phyloP scores from a whole-genome alignment of 2,113 vertebrate genomes.

The Phrynosoma platyrhinos region DNA sequence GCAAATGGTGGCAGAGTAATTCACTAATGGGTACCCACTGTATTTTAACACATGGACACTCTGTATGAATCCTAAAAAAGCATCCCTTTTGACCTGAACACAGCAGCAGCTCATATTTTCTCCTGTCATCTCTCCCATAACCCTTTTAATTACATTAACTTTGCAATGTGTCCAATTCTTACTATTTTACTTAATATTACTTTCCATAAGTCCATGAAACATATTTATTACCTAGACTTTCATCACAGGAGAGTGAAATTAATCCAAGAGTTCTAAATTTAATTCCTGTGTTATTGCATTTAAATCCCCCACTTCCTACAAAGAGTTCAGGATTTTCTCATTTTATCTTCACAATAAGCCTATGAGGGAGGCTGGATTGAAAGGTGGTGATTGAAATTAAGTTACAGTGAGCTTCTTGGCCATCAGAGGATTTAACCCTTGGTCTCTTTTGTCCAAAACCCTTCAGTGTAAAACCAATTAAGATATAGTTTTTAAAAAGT shows the following conservation, averaged over 20 bases:
- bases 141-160: conserved; percentile 17
- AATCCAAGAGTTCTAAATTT: not conserved
- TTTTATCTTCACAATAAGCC: not conserved
- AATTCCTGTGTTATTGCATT: not conserved
- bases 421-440: not conserved
- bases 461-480: too few relatives aligned
- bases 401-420: not conserved
- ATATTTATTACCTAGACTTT: not conserved
- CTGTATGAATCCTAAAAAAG: conserved; percentile 14
- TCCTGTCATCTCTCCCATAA: not conserved
- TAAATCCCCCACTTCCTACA: not conserved
- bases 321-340: not conserved
- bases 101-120: not conserved
- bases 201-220: not conserved
- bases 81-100: not conserved
- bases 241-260: not conserved
- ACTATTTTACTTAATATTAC: conserved; percentile 13
- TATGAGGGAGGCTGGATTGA: not conserved
- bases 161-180: not conserved
- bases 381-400: not conserved
- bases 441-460: not conserved
- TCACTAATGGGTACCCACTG: conserved; percentile 3
- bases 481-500: not conserved
- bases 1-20: conserved; percentile 10
- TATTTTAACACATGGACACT: not conserved